These are phyloP conservation scores for Galeopsomyia nigrocyanea DNA, from an alignment of 2,888 invertebrate species.

Conservation along the genomic window DNA sequence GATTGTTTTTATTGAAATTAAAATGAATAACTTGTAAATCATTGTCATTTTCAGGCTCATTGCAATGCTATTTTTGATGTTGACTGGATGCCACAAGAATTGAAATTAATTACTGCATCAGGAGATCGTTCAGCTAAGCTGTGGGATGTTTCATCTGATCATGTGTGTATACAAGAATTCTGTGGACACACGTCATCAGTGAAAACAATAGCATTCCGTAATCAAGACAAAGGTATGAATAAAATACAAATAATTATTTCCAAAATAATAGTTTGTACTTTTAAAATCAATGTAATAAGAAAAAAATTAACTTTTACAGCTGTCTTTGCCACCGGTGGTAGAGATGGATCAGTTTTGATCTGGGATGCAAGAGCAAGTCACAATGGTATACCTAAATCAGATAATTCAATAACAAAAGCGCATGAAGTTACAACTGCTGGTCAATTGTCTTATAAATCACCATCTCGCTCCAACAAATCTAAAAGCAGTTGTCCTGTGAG, in stretches of 20 bases:
- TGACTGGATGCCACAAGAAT: constrained; percentile 84
- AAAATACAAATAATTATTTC: too few species aligned
- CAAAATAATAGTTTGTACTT: constrained; percentile 2
- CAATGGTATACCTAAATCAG: constrained; percentile 73
- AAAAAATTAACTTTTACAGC: constrained; percentile 66
- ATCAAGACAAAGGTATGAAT: constrained; percentile 72
- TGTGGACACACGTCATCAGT: constrained; percentile 85
- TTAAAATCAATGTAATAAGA: constrained; percentile 2
- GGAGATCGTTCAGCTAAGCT: constrained; percentile 86
- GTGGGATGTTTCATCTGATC: constrained; percentile 77
- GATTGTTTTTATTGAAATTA: background rate
- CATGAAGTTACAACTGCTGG: constrained; percentile 71
- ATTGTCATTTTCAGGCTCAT: constrained; percentile 71
- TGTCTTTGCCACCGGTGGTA: constrained; percentile 88
- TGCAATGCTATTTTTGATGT: constrained; percentile 92
- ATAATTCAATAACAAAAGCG: constrained; percentile 79
- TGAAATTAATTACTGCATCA: constrained; percentile 86
- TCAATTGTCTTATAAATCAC: constrained; percentile 59
- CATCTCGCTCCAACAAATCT: constrained; percentile 44
- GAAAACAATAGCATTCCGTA: constrained; percentile 83
- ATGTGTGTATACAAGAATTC: constrained; percentile 74
- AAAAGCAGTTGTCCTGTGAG: constrained; percentile 73
- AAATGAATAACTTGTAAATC: background rate
- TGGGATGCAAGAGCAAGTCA: constrained; percentile 82
- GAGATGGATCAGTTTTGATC: constrained; percentile 88